Evolutionary conservation across 2,113 vertebrate species (phyloP), one percentile per base, ranked within the genome.

Genomic region (Chascanopsetta lugubris): DNA sequence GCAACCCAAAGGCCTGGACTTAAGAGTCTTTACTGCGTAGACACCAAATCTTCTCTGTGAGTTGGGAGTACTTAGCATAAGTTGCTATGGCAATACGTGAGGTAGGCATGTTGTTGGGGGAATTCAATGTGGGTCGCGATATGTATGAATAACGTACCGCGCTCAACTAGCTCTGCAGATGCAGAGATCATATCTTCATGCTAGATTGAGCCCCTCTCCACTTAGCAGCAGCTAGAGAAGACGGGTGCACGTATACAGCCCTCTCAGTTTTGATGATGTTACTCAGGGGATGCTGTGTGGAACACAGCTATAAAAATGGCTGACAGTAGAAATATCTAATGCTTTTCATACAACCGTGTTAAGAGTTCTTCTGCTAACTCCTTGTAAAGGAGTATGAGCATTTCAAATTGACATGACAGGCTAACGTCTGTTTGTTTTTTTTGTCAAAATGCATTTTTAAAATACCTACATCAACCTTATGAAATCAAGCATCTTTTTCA

Each of bases 21-120:
- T 50, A 43, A 40, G 24, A 67, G 36, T 64, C 27, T 65, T 46
- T 57, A 27, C 50, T 69, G 50, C 64, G 42, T 42, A 34, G 59
- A 70, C 49, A 65, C 50, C 40, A 67, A 82, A 64, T 77, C 63
- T 65, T 72, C 48, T 36, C 63, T 69, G 51, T 62, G 59, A 76
- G 53, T 57, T 76, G 65, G 42, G 40, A 73, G 32, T 77, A 57
- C 46, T 85, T 74, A 63, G 27, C 59, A 12, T 69, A 72, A 65
- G 72, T 83, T 83, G 68, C 75, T 70, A 79, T 79, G 72, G 82
- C 43, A 78, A 86, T 84, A 74, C 54, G 56, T 6, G 4, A 69
- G 70, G 49, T 43, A 59, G 56, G 8, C 60, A 64, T 61, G 24
- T 65, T 82, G 54, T 26, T 55, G 32, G 29, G 63, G 71, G 72